Conservation (phyloP, 2,888 invertebrate genomes). For the Neuroscelio doddi region DNA sequence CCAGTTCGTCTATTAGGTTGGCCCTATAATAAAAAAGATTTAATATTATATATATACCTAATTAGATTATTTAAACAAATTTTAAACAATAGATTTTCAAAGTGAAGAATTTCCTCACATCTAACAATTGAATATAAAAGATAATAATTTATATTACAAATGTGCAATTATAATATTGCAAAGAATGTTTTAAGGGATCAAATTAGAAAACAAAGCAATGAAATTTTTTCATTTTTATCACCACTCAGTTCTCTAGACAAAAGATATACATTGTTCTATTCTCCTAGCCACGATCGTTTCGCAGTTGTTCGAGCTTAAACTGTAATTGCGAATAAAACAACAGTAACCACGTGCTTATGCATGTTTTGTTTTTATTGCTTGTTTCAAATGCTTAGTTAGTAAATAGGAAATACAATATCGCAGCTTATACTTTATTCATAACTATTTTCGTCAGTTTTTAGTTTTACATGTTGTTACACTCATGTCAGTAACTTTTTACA, state of each 20-base stretch:
- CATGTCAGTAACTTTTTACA: too few relatives aligned
- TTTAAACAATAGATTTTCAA: neutral
- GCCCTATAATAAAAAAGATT: conserved; percentile 74
- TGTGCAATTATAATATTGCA: too few relatives aligned
- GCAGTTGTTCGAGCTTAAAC: conserved; percentile 37
- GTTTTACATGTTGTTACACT: too few relatives aligned
- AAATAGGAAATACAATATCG: conserved; percentile 12
- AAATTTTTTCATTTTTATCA: conserved; percentile 15
- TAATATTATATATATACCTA: too few relatives aligned
- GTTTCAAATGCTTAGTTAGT: conserved; percentile 24
- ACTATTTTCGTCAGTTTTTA: too few relatives aligned
- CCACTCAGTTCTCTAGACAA: too few relatives aligned
- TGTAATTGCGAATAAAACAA: conserved; percentile 32
- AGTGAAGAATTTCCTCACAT: neutral
- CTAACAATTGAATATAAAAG: too few relatives aligned
- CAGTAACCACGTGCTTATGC: conserved; percentile 20
- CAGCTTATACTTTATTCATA: too few relatives aligned
- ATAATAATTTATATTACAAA: too few relatives aligned
- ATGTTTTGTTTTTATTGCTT: conserved; percentile 28
- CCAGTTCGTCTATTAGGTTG: conserved; percentile 88
- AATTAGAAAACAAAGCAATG: too few relatives aligned
- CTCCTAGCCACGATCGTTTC: conserved; percentile 20
- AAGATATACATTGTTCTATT: neutral
- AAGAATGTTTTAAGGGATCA: too few relatives aligned
- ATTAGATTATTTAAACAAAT: too few relatives aligned